These are phyloP conservation scores for Pandemis cinnamomeana DNA, from an alignment of 2,888 invertebrate genomes.

Conservation along the genomic window DNA sequence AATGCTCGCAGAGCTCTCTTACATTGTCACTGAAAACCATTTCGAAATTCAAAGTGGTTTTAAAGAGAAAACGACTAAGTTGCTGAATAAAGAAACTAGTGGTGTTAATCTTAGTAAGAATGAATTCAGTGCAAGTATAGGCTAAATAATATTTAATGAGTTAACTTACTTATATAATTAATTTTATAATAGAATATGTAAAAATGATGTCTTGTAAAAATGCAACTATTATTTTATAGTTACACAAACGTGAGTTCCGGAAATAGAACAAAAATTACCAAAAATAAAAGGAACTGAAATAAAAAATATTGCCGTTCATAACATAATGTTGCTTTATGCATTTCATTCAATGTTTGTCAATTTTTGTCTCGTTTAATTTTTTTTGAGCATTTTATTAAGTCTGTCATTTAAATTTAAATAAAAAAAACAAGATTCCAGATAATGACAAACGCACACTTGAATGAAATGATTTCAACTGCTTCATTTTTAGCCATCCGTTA, in stretches of 20 bases:
- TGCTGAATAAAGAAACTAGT: background rate
- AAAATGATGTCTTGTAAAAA: background rate
- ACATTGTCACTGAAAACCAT: constrained; percentile 26
- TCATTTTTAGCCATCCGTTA: too few relatives aligned
- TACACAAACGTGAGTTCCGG: too few relatives aligned
- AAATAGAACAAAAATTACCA: too few relatives aligned
- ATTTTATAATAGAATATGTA: background rate
- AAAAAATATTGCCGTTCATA: too few relatives aligned
- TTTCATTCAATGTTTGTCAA: too few relatives aligned
- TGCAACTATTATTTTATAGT: too few relatives aligned
- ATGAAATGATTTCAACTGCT: background rate
- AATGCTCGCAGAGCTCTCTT: constrained; percentile 27
- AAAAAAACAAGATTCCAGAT: background rate
- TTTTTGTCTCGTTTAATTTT: too few relatives aligned
- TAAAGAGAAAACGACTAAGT: constrained; percentile 3
- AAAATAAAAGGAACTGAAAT: too few relatives aligned
- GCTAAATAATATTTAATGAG: background rate
- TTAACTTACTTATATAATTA: too few relatives aligned
- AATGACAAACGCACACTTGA: background rate
- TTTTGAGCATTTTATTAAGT: too few relatives aligned
- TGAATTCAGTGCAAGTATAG: background rate
- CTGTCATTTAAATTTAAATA: too few relatives aligned
- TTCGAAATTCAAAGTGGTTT: background rate
- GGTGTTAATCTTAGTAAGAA: background rate
- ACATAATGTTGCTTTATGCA: too few relatives aligned